Conservation (phyloP, 2,797 vertebrate genomes). For the Enteromius mattozi region DNA sequence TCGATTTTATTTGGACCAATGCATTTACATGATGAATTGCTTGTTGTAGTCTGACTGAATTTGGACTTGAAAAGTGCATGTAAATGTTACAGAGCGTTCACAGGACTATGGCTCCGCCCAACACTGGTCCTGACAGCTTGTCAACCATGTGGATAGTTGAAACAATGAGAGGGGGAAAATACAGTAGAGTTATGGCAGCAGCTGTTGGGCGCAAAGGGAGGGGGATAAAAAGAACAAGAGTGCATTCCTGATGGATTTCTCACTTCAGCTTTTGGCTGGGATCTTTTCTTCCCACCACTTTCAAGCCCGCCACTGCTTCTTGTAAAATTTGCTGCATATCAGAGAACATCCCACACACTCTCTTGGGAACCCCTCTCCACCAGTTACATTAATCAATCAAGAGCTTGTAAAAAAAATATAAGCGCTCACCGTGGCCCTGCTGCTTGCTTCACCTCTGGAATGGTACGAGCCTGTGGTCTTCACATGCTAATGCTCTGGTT, state of each 20-base stretch:
- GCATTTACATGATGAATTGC: neutral
- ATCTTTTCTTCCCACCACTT: slow-evolving; percentile 86
- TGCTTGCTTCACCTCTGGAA: slow-evolving; percentile 16
- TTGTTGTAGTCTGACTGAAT: neutral
- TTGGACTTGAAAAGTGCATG: neutral
- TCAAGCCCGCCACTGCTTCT: slow-evolving; percentile 77
- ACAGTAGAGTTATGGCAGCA: slow-evolving; percentile 79
- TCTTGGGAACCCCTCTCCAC: slow-evolving; percentile 71
- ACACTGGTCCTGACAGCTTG: slow-evolving; percentile 63
- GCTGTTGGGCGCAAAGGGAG: slow-evolving; percentile 79
- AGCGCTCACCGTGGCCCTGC: slow-evolving; percentile 29
- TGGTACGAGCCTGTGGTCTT: neutral
- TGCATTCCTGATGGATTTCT: slow-evolving; percentile 89
- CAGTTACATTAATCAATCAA: slow-evolving; percentile 75
- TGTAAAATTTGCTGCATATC: slow-evolving; percentile 83
- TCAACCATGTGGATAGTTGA: slow-evolving; percentile 57
- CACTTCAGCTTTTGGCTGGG: slow-evolving; percentile 84
- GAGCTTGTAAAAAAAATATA: slow-evolving; percentile 51
- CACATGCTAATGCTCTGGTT: neutral
- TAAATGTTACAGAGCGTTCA: neutral
- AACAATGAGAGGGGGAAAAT: slow-evolving; percentile 60
- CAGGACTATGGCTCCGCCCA: slow-evolving; percentile 25
- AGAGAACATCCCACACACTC: slow-evolving; percentile 76
- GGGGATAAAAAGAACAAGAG: slow-evolving; percentile 64
- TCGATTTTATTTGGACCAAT: neutral